phyloP scores from a whole-genome alignment of 2,888 invertebrate species.

The Nemurella pictetii region DNA sequence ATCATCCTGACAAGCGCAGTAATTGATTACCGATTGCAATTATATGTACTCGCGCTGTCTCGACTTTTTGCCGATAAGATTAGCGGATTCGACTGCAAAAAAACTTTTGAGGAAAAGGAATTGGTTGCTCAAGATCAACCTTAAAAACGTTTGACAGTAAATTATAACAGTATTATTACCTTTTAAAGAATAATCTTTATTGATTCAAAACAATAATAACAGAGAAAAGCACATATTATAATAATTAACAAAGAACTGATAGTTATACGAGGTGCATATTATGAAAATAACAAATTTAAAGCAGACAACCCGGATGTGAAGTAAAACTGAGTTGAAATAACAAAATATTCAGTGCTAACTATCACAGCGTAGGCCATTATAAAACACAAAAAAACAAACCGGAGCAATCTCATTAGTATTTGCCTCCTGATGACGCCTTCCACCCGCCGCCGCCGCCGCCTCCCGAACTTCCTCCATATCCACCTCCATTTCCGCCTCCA shows the following conservation, averaged over 20 bases:
- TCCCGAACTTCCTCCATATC: not conserved
- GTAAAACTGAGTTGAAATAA: no score
- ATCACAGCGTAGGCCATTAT: not conserved
- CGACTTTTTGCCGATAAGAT: not conserved
- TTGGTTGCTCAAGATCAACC: not conserved
- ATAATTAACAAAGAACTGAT: not conserved
- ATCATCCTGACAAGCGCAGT: not conserved
- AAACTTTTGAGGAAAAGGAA: not conserved
- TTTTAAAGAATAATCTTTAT: not conserved
- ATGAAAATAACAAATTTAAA: no score
- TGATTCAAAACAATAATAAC: not conserved
- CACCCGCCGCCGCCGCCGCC: not conserved
- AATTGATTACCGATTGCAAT: not conserved
- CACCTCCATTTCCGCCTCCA: not conserved
- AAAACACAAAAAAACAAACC: not conserved
- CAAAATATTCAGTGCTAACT: not conserved
- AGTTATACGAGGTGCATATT: no score
- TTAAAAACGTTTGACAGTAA: not conserved
- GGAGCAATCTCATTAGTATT: no score
- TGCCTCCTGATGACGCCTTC: not conserved
- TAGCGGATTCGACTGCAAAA: not conserved
- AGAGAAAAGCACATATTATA: not conserved
- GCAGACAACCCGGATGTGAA: no score
- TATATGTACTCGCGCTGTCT: not conserved
- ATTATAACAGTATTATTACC: not conserved